Conservation (phyloP, 2,113 vertebrate species). For the Gambusia holbrooki region DNA sequence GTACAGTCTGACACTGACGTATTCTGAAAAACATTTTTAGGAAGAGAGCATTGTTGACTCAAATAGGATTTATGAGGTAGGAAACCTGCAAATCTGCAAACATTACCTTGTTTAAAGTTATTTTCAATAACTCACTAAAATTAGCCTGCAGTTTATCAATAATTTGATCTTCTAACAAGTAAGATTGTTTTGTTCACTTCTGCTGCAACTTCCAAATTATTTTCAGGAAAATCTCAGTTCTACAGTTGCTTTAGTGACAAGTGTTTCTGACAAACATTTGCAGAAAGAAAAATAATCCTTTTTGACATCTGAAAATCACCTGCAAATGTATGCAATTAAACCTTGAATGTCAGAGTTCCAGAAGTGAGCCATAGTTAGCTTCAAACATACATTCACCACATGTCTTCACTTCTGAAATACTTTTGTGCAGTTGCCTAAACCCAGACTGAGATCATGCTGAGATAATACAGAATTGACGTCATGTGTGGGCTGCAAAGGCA, state of each 20-base stretch:
- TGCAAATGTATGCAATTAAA: conserved; percentile 57
- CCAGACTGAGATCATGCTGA: conserved; percentile 5
- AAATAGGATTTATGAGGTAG: not conserved
- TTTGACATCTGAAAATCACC: conserved; percentile 8
- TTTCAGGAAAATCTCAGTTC: not conserved
- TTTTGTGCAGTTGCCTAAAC: not conserved
- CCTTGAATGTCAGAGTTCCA: conserved; percentile 42
- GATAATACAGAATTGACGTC: conserved; percentile 6
- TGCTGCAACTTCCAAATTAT: not conserved
- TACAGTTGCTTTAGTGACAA: conserved; percentile 13
- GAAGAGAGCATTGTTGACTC: not conserved
- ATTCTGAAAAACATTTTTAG: not conserved
- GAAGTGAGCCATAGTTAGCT: not conserved
- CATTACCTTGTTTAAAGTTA: not conserved
- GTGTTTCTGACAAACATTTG: conserved; percentile 17
- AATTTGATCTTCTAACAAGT: not conserved
- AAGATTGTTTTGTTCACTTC: conserved; percentile 1
- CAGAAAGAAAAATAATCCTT: conserved; percentile 30
- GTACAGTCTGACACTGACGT: not conserved
- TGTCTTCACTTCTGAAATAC: conserved; percentile 1
- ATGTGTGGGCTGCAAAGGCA: conserved; percentile 16
- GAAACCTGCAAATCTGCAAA: not conserved
- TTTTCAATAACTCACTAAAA: not conserved
- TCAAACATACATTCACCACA: conserved; percentile 16
- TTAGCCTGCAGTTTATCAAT: not conserved